Evolutionary conservation across 2,888 invertebrate genomes (phyloP).

Genomic region (Dynastes tityus): DNA sequence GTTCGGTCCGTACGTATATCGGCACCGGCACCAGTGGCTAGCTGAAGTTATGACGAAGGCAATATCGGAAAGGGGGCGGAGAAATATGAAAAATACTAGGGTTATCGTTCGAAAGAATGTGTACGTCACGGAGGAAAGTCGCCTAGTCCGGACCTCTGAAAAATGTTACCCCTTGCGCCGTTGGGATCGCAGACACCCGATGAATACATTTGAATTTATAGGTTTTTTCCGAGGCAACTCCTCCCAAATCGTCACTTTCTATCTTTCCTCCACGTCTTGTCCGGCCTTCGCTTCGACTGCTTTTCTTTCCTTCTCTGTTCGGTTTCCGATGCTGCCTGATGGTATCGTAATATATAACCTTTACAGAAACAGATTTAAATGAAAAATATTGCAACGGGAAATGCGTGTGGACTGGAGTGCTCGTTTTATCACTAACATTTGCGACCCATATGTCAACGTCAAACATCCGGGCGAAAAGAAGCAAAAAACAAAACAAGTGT

Average conservation of each 20-base stretch:
- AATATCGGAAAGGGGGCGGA: slow-evolving; percentile 58
- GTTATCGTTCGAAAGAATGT: slow-evolving; percentile 60
- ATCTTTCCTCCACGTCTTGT: slow-evolving; percentile 11
- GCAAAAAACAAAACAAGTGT: slow-evolving; percentile 36
- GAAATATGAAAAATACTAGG: slow-evolving; percentile 61
- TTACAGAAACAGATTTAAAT: slow-evolving; percentile 49
- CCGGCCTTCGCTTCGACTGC: neutral
- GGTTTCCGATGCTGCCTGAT: slow-evolving; percentile 37
- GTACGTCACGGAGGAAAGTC: slow-evolving; percentile 52
- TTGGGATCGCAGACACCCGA: slow-evolving; percentile 57
- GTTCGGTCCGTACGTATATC: neutral
- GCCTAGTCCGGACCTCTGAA: slow-evolving; percentile 52
- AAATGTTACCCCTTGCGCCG: slow-evolving; percentile 57
- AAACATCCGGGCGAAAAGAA: slow-evolving; percentile 11
- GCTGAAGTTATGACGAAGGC: slow-evolving; percentile 48
- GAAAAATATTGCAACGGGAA: slow-evolving; percentile 39
- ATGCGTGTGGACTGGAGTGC: slow-evolving; percentile 35
- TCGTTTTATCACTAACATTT: slow-evolving; percentile 40
- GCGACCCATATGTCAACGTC: slow-evolving; percentile 35
- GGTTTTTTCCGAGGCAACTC: slow-evolving; percentile 53
- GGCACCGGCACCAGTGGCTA: neutral
- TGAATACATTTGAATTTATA: slow-evolving; percentile 61
- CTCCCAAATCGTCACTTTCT: slow-evolving; percentile 52
- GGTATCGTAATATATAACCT: slow-evolving; percentile 50
- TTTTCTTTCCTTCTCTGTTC: slow-evolving; percentile 3